A percentile compares a stretch with the other conserved stretches of the same genome.
Conservation (phyloP, 2,888 invertebrate genomes). For the Platycnemis pennipes region DNA sequence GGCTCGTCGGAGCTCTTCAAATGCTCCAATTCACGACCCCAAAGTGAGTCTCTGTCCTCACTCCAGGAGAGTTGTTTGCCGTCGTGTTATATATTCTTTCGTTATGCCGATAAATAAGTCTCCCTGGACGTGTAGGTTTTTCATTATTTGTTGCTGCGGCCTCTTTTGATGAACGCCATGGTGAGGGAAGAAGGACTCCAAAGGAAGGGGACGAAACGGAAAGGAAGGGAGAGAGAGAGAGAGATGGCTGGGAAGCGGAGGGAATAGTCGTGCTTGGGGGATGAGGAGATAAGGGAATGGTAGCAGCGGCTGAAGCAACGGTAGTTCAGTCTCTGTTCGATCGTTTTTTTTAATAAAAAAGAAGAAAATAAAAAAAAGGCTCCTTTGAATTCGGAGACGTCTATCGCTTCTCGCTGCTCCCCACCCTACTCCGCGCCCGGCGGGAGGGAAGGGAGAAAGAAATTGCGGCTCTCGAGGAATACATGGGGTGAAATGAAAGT, state of each 20-base stretch:
- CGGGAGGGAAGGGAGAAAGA: neutral
- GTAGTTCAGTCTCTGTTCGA: neutral
- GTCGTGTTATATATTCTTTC: neutral
- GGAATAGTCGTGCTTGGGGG: neutral
- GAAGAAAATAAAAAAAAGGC: conserved; percentile 16
- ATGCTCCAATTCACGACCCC: neutral
- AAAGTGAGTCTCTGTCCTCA: no score
- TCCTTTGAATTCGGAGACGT: conserved; percentile 51
- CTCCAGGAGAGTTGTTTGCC: neutral
- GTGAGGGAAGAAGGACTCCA: neutral
- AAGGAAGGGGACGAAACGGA: neutral
- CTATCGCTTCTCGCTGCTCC: conserved; percentile 33
- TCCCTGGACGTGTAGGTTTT: neutral
- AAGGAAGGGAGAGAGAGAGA: neutral
- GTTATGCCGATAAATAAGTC: neutral
- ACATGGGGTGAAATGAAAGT: conserved; percentile 68
- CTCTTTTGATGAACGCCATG: neutral
- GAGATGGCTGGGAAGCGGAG: neutral
- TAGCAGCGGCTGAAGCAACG: neutral
- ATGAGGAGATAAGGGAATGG: conserved; percentile 4
- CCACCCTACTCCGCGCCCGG: neutral
- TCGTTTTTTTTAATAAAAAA: neutral
- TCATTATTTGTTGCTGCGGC: neutral
- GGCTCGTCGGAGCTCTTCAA: neutral
- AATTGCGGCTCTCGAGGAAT: conserved; percentile 61